Evolutionary conservation across 2,113 vertebrate species (phyloP).

Genomic region (Proteles cristata): DNA sequence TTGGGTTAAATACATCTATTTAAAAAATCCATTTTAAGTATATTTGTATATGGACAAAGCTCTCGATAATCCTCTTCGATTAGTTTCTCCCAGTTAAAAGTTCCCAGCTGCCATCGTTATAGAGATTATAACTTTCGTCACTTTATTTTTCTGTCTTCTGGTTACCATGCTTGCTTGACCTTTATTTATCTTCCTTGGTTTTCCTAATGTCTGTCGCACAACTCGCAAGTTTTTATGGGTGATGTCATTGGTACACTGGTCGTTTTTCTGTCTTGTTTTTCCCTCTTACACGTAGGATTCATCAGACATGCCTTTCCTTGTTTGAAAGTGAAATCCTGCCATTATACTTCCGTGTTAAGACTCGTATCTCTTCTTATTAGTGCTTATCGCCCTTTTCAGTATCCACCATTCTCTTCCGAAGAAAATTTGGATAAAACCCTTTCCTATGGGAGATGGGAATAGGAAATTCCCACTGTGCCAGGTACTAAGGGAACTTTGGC

Average conservation of each 20-base stretch:
- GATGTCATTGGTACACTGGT: rapidly evolving
- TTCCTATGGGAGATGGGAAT: too few species aligned
- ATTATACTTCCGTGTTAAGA: not conserved
- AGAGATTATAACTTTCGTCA: rapidly evolving
- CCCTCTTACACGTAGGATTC: not conserved
- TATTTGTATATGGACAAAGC: not conserved
- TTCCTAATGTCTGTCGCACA: rapidly evolving
- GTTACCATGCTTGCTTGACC: too few species aligned
- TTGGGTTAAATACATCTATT: not conserved
- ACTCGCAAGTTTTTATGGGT: not conserved
- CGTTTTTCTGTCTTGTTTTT: not conserved
- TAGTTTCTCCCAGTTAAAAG: rapidly evolving
- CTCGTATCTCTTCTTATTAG: not conserved
- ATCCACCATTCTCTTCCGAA: not conserved
- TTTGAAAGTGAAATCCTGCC: not conserved
- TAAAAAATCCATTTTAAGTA: not conserved
- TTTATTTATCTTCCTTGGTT: not conserved
- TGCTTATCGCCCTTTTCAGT: rapidly evolving
- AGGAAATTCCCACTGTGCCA: rapidly evolving
- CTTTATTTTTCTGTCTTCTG: not conserved
- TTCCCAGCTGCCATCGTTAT: rapidly evolving
- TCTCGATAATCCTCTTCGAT: rapidly evolving
- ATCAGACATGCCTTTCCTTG: not conserved
- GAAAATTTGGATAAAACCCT: rapidly evolving
- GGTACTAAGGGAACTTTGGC: too few species aligned